Base-by-base conservation (phyloP, 1,140 invertebrate genomes). In the Spodoptera litura region DNA sequence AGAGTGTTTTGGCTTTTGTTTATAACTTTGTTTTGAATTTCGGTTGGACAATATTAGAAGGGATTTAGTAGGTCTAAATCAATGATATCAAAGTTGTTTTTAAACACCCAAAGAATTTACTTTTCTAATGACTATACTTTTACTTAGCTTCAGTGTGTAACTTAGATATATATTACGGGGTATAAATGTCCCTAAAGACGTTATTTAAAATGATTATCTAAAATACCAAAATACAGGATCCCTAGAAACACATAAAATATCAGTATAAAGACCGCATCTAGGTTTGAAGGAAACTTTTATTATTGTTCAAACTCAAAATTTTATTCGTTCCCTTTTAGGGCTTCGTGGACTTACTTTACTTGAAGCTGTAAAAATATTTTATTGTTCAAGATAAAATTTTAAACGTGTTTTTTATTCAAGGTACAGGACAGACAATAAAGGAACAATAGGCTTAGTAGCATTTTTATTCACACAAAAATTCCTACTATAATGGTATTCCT, bases 301-400 rank as follows among this genome's bases (percentile, higher is more conserved):
- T 12, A 70, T 70, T 31, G 25, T 53, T 64, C n/a, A 52, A 13
- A 31, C 15, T 70, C 31, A 52, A 31, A 68, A 53, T 70, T 70
- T 70, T 70, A 70, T 70, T 68, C n/a, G 20, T 20, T 25, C 49
- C 27, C 66, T 52, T n/a, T 55, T 31, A 35, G 3, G 62, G 35
- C 31, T 70, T 70, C 20, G 31, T 31, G 51, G 66, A 27, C 49
- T 52, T 55, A 8, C 52, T 53, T 70, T 53, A 53, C 49, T 53
- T n/a, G 49, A 66, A 49, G 62, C 62, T 49, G 35, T 66, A 66
- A 66, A 44, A 62, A 66, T 15, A 20, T 70, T 53, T 70, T 70
- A 70, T 70, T 70, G 66, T 53, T 53, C 20, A n/a, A 53, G 66
- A 70, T 70, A 70, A 70, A 52, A 70, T 52, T 15, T 11, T n/a